Percentiles rank a stretch among this genome's conserved stretches.
These are phyloP conservation scores for Campoletis raptor DNA, from an alignment of 2,888 invertebrate species.

Conservation along the genomic window DNA sequence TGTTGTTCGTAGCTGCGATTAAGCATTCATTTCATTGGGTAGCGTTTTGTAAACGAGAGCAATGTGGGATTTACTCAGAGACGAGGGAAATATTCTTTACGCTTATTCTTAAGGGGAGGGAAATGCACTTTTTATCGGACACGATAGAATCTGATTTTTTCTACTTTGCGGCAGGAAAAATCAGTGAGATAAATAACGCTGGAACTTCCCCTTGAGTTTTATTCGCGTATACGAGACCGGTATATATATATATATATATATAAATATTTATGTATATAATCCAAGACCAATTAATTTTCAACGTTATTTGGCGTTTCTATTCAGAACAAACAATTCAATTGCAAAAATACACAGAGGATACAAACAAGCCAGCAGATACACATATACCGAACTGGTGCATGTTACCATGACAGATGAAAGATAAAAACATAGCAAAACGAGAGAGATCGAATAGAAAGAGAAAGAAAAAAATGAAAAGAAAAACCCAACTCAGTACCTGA, in stretches of 20 bases:
- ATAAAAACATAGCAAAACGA: constrained; percentile 58
- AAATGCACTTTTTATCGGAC: not conserved
- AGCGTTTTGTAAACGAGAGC: constrained; percentile 49
- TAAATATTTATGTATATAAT: constrained; percentile 29
- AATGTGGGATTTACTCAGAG: constrained; percentile 23
- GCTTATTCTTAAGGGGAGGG: constrained; percentile 27
- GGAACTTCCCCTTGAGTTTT: constrained; percentile 4
- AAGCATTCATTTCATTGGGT: constrained; percentile 56
- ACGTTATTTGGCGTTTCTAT: constrained; percentile 60
- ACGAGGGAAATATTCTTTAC: constrained; percentile 32
- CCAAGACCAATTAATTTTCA: constrained; percentile 54
- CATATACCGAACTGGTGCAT: constrained; percentile 84
- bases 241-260: constrained; percentile 16
- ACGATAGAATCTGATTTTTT: not conserved
- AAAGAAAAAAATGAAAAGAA: constrained; percentile 53
- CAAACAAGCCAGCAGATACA: constrained; percentile 71
- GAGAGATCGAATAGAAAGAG: constrained; percentile 15
- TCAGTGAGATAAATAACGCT: not conserved
- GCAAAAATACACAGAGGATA: constrained; percentile 60
- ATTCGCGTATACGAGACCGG: constrained; percentile 46
- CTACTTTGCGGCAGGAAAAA: too few relatives aligned
- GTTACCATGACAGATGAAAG: constrained; percentile 84
- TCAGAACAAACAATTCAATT: constrained; percentile 55
- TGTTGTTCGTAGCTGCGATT: constrained; percentile 64
- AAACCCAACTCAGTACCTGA: constrained; percentile 84